phyloP scores from a whole-genome alignment of 1,140 invertebrate genomes.

The Drosophila orosa region DNA sequence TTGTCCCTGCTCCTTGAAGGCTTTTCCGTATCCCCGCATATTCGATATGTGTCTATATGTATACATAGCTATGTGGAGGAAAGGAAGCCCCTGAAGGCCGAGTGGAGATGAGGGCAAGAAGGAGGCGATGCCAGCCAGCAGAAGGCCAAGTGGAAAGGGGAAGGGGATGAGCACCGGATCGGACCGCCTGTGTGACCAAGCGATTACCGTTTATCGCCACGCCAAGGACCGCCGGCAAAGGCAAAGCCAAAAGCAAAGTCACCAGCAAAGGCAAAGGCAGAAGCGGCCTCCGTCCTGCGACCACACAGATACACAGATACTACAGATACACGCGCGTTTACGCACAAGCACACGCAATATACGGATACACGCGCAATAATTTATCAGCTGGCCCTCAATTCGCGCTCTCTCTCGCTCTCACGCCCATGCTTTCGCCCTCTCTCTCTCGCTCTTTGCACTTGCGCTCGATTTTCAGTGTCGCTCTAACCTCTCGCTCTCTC shows the following conservation, averaged over 20 bases:
- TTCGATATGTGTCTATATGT: constrained; percentile 20
- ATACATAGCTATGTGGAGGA: not conserved
- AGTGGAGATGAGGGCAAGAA: constrained; percentile 3
- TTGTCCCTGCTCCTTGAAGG: constrained; percentile 24
- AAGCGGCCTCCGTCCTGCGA: constrained; percentile 57
- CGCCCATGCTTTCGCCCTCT: constrained; percentile 20
- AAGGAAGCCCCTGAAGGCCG: constrained; percentile 45
- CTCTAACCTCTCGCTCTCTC: constrained; percentile 33
- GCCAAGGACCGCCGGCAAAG: constrained; percentile 68
- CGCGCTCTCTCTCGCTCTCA: constrained; percentile 24
- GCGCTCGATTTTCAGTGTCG: constrained; percentile 68
- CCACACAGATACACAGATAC: constrained; percentile 36
- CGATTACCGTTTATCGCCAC: constrained; percentile 75
- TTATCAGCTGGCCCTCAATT: constrained; percentile 78
- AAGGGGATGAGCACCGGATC: constrained; percentile 35
- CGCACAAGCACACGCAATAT: constrained; percentile 29
- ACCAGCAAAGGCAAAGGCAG: constrained; percentile 3
- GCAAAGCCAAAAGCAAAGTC: constrained; percentile 20
- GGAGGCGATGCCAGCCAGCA: constrained; percentile 17
- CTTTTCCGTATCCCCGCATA: constrained; percentile 23
- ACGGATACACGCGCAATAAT: constrained; percentile 43
- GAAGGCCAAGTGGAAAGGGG: constrained; percentile 12
- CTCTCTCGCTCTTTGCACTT: constrained; percentile 39
- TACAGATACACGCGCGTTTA: constrained; percentile 1
- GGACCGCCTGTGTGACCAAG: constrained; percentile 68